Base-by-base conservation (phyloP, 2,888 invertebrate species). In the Himalopsyche anomala region DNA sequence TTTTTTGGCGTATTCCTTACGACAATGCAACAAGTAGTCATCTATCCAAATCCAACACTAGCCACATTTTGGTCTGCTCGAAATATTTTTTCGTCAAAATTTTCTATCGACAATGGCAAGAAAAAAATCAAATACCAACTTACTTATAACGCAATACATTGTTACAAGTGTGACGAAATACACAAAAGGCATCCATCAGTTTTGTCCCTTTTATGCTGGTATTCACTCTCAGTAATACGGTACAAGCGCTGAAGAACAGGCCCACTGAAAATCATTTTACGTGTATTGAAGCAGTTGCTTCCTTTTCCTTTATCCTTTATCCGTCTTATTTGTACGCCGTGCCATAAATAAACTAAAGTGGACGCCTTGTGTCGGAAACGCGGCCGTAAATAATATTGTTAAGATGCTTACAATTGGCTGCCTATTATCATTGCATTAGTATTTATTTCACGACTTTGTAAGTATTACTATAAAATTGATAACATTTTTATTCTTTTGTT, bases 281-380 rank as follows among this genome's bases (percentile, higher is more conserved):
- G 80, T 80, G 80, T 51, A 28, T 80, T 80, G 19, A 80, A 80
- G 80, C 80, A 28, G 80, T 51, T 36, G 42, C 45, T 80, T 80
- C 80, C 80, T 80, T 51, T 80, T 42, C 36, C 80, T 80, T 17
- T 80, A 80, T 38, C 80, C 62, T 62, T 74, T 74, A 36, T 74
- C 74, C 74, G 38, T 74, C 74, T 62, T 62, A 62, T 62, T 28
- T 74, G 74, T 74, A 74, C 74, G 74, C 15, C 11, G 28, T 15
- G 74, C 74, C 38, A 36, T 74, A 74, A 74, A 74, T 74, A 74
- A 74, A 74, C 74, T 74, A 36, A 74, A 74, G 74, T 74, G 74
- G 74, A 74, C 36, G 74, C 74, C 74, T 74, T 74, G 74, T 36
- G 36, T 74, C 36, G 28, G 74, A 74, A 74, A 74, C 19, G 36